Evolutionary conservation across 2,888 invertebrate species (phyloP).

Genomic region (Melinaea menophilus): DNA sequence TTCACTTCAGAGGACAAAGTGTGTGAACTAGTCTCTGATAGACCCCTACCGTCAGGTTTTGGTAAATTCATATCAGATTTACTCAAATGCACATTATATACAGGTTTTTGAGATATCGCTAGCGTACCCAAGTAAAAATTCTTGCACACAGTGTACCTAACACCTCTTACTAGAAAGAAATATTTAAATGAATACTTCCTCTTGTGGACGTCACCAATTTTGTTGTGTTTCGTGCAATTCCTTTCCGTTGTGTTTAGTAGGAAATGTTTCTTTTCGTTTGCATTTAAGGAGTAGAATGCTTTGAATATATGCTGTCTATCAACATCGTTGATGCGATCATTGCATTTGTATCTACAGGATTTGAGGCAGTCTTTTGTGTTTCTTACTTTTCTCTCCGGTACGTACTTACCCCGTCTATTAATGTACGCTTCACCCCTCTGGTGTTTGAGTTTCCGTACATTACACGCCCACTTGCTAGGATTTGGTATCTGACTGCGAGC

Average conservation of each 20-base stretch:
- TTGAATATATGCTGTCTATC: constrained; percentile 66
- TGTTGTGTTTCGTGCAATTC: constrained; percentile 48
- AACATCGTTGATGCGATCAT: constrained; percentile 56
- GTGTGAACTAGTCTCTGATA: constrained; percentile 58
- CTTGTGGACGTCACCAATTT: constrained; percentile 43
- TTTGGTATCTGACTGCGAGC: constrained; percentile 52
- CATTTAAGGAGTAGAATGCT: constrained; percentile 64
- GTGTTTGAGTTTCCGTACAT: constrained; percentile 63
- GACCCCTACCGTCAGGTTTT: constrained; percentile 65
- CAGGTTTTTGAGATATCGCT: constrained; percentile 69
- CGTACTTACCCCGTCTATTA: constrained; percentile 62
- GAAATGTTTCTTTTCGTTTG: constrained; percentile 68
- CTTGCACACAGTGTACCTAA: constrained; percentile 62
- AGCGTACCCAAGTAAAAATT: constrained; percentile 69
- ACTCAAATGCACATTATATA: constrained; percentile 67
- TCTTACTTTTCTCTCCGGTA: constrained; percentile 56
- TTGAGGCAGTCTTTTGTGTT: constrained; percentile 65
- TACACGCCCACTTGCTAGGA: constrained; percentile 66
- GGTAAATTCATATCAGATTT: constrained; percentile 69
- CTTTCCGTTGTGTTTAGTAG: constrained; percentile 66
- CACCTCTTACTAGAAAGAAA: constrained; percentile 59
- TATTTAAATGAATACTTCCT: constrained; percentile 65
- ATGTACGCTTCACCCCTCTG: constrained; percentile 69
- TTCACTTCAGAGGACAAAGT: constrained; percentile 56
- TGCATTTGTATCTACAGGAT: constrained; percentile 65